Percentiles rank a stretch among this genome's conserved stretches.
Conservation (phyloP, 2,797 vertebrate species). For the Sebastes hubbsi region DNA sequence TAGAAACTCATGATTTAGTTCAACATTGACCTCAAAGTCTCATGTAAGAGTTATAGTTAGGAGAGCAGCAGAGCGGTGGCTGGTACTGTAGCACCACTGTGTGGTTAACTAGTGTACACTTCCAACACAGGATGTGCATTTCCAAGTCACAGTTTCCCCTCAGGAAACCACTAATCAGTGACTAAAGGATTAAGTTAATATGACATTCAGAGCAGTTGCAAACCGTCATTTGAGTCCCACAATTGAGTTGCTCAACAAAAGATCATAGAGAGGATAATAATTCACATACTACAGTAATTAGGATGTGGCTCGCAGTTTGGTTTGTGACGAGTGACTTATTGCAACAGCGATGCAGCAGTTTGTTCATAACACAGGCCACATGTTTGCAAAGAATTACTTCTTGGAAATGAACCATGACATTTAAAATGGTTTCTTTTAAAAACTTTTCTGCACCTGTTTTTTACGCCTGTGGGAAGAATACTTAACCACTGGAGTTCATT, state of each 20-base stretch:
- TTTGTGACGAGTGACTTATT: background rate
- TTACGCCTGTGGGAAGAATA: background rate
- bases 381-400: background rate
- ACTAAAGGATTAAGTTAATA: background rate
- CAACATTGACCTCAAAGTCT: too few species aligned
- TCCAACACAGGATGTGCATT: background rate
- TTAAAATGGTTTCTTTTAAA: background rate
- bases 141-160: background rate
- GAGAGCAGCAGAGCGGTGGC: background rate
- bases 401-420: background rate
- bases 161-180: background rate
- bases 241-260: background rate
- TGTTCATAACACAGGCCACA: background rate
- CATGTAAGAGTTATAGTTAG: too few species aligned
- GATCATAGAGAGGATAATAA: background rate
- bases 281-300: background rate
- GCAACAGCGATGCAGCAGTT: background rate
- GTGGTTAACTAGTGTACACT: conserved; percentile 29
- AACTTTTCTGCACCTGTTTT: background rate
- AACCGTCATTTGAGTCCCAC: background rate
- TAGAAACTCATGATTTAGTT: background rate
- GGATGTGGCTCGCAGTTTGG: background rate
- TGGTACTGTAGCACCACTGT: conserved; percentile 35
- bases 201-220: background rate
- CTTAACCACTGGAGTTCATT: background rate